A percentile compares a stretch with the other conserved stretches of the same genome.
Evolutionary conservation across 2,797 vertebrate species (phyloP).

Genomic region (Nyctibius grandis): DNA sequence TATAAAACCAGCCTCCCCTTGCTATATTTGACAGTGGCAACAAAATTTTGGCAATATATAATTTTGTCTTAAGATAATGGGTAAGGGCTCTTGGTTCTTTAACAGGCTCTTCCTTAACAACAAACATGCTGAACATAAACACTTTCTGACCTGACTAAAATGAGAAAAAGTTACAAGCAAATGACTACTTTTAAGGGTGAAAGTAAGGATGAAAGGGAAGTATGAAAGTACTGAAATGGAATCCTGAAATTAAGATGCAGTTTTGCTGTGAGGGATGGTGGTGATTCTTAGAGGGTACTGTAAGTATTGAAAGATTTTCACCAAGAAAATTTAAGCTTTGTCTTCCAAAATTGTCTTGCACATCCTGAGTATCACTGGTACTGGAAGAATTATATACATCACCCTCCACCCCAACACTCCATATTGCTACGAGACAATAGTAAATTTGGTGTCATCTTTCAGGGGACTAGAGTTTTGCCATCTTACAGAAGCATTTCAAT

Average conservation of each 20-base stretch:
- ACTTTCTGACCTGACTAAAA: background rate
- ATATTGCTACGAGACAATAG: fast-evolving
- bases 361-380: background rate
- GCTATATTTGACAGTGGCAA: background rate
- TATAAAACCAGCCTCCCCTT: background rate
- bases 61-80: background rate
- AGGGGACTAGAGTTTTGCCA: background rate
- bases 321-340: background rate
- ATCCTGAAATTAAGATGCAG: background rate
- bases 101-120: background rate
- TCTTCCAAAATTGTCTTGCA: background rate
- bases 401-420: background rate
- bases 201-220: background rate
- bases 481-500: background rate
- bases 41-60: background rate
- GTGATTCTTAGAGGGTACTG: background rate
- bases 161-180: background rate
- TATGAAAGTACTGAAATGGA: background rate
- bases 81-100: background rate
- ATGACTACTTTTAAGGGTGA: background rate
- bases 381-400: background rate
- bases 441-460: background rate
- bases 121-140: background rate
- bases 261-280: background rate
- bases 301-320: background rate